Conservation (phyloP, 1,140 invertebrate genomes). For the Penaeus japonicus region DNA sequence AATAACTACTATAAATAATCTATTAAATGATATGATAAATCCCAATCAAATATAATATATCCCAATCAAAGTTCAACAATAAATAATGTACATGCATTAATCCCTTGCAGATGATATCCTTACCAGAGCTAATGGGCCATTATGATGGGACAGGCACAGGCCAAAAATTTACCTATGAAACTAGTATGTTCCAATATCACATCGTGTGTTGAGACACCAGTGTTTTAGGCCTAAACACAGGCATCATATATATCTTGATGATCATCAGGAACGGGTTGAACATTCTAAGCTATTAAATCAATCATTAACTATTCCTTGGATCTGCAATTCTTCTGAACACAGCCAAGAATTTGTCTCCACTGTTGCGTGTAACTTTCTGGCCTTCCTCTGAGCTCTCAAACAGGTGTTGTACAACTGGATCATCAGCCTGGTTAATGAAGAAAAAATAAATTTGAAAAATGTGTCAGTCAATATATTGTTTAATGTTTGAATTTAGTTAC, state of each 20-base stretch:
- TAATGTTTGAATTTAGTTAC: no score
- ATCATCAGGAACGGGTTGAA: neutral
- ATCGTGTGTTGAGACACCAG: neutral
- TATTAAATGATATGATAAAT: no score
- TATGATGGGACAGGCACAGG: neutral
- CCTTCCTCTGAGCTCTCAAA: constrained; percentile 97
- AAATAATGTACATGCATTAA: no score
- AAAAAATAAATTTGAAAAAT: neutral
- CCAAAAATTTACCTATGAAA: neutral
- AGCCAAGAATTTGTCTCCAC: constrained; percentile 92
- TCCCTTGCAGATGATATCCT: no score
- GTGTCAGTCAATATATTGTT: neutral
- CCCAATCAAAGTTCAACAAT: no score
- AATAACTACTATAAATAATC: no score
- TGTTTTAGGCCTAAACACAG: no score
- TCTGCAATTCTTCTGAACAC: constrained; percentile 76
- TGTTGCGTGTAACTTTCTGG: constrained; percentile 95
- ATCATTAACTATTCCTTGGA: neutral
- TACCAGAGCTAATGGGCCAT: no score
- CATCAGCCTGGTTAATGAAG: constrained; percentile 65
- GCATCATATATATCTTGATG: neutral
- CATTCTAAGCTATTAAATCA: neutral
- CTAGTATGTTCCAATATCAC: neutral
- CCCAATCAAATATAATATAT: no score
- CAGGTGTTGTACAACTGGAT: constrained; percentile 87